Percentiles rank a stretch among this genome's conserved stretches.
phyloP scores from a whole-genome alignment of 1,140 invertebrate genomes.

The Pogonognathellus flavescens region DNA sequence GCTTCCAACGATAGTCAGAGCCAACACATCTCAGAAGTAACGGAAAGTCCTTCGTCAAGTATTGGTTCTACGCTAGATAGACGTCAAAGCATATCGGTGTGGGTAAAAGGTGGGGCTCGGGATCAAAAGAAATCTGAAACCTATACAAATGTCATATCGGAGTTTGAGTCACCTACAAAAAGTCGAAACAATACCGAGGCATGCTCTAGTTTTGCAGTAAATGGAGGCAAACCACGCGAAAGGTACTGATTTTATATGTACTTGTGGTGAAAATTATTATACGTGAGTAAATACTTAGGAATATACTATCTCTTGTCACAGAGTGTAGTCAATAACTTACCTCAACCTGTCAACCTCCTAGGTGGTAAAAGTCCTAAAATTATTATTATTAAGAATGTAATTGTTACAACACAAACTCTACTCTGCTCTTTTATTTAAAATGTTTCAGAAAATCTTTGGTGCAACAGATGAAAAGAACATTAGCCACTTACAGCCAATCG shows the following conservation, averaged over 20 bases:
- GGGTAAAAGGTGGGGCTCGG: not conserved
- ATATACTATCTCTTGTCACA: not conserved
- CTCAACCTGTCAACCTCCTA: no score
- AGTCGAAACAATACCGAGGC: not conserved
- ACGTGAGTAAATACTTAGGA: not conserved
- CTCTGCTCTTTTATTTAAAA: no score
- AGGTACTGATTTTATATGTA: not conserved
- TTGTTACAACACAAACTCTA: no score
- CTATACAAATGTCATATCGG: not conserved
- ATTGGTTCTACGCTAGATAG: not conserved
- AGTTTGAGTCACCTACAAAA: conserved; percentile 18
- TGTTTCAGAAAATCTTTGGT: not conserved
- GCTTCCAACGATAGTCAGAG: not conserved
- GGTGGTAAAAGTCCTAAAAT: no score
- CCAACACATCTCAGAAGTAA: not conserved
- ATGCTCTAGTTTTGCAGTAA: not conserved
- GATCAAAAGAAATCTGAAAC: not conserved
- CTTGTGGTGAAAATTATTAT: not conserved
- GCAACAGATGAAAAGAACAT: not conserved
- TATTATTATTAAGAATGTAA: no score
- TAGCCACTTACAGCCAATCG: not conserved
- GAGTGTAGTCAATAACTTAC: no score
- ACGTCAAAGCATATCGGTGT: not conserved
- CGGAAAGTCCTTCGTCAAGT: not conserved
- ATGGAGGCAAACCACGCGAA: not conserved